Evolutionary conservation across 1,140 invertebrate genomes (phyloP), one percentile per base, ranked within the genome.

Genomic region (Drosophila repleta): DNA sequence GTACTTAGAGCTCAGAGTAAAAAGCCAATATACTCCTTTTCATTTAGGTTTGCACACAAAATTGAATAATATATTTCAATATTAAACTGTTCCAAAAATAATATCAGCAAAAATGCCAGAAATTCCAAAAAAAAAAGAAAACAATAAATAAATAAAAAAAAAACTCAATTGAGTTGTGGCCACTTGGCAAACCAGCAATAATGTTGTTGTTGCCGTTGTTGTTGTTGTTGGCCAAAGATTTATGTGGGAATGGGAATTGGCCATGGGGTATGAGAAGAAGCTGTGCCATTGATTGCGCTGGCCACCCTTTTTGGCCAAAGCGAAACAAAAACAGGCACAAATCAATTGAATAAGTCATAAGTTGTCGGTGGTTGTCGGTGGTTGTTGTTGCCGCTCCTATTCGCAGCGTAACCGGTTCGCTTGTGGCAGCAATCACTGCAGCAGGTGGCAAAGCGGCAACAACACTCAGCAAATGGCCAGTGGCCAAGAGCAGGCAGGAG

Each of bases 341-440:
- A 74, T 79, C 69, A 84, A 78, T 72, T 80, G 51, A 87, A 85
- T 75, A 81, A 78, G 74, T 85, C 70, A 81, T 58, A 71, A 80
- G 64, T 62, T 70, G 39, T 53, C 41, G 37, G 56, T 45, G 57
- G 32, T 66, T 65, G 45, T 24, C 39, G 68, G 21, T 52, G 8
- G 68, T 43, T 35, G 68, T 21, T 57, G 24, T 29, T n/a, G n/a
- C n/a, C n/a, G 29, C 4, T 29, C 29, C 18, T 20, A 24, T 52
- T 37, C 7, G 29, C 29, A 29, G 41, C 58, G 51, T 21, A 74
- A 81, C 82, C 78, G 81, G 81, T 85, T 66, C 6, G 32, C 37
- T 45, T 32, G 24, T 8, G 43, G 53, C 48, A 56, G 52, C 67
- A 71, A 71, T 65, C 61, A 65, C 18, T 65, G 67, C 49, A 35